Base-by-base conservation (phyloP, 2,113 vertebrate genomes). In the Boulengeromyrus knoepffleri region DNA sequence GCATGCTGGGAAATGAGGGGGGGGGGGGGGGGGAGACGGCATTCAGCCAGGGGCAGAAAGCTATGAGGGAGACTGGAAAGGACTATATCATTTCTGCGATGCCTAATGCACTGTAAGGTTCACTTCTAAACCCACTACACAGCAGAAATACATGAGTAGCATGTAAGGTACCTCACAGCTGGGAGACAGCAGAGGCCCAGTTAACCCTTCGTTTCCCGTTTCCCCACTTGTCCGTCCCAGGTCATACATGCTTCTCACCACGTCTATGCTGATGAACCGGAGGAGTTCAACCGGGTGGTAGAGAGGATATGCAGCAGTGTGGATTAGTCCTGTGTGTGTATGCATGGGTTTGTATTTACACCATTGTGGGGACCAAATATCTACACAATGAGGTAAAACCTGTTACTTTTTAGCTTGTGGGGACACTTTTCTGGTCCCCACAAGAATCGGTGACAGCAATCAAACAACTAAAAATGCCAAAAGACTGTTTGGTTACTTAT, bases 261-360 rank as follows among this genome's bases (percentile, higher is more conserved):
- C 0, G 96, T 98, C 85, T 98, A 98, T 2, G 97, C 97, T 0
- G 97, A 98, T 94, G 96, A 97, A 90, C 97, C 97, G 0, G 95
- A 96, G 2, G 93, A 96, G 92, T 98, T 98, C 93, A 98, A 98
- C 87, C 91, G 88, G 15, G 93, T 96, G 86, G 97, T 98, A 5
- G 95, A 97, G 91, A 95, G 95, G 80, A 97, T 98, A 90, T 98
- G 97, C 49, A 93, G 96, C 89, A 93, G 95, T 0, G 95, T 96
- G 1, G 95, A 97, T 88, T 97, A 95, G 96, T 36, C 49, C 49
- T 31, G 77, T 89, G 89, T 53, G 52, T 45, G 31, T 52, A 50
- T 52, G 47, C 19, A 49, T 89, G 12, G 13, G 10, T 8, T 24
- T 62, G 24, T 62, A 62, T 62, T 62, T 62, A 62, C 24, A 62